phyloP scores from a whole-genome alignment of 2,888 invertebrate species.

The Sarcophaga variegata region DNA sequence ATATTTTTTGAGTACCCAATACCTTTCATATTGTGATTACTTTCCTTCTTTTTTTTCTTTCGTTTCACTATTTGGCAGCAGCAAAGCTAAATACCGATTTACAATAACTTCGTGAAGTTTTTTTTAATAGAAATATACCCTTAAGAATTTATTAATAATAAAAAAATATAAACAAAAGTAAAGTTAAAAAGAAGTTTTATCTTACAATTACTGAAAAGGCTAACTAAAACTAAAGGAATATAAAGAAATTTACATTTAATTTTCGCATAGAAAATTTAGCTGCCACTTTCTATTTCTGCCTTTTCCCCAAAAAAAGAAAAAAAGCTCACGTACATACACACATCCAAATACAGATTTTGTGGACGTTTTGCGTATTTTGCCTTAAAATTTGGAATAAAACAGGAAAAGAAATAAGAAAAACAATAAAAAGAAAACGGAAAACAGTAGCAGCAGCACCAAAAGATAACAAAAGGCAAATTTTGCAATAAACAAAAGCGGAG shows the following conservation, averaged over 20 bases:
- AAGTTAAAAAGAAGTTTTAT: background rate
- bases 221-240: background rate
- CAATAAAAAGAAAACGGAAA: slow-evolving; percentile 29
- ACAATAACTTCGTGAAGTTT: slow-evolving; percentile 57
- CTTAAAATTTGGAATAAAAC: slow-evolving; percentile 39
- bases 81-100: slow-evolving; percentile 55
- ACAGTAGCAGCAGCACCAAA: background rate
- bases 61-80: slow-evolving; percentile 36
- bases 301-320: background rate
- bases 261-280: slow-evolving; percentile 42
- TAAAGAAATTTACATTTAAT: slow-evolving; percentile 15
- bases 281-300: slow-evolving; percentile 49
- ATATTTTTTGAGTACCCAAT: too few relatives aligned
- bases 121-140: slow-evolving; percentile 20
- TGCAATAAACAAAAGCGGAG: slow-evolving; percentile 64
- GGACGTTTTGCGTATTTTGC: slow-evolving; percentile 50
- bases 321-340: slow-evolving; percentile 13
- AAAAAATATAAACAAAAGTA: slow-evolving; percentile 11
- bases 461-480: slow-evolving; percentile 62
- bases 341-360: slow-evolving; percentile 14
- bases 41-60: background rate
- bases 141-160: slow-evolving; percentile 26
- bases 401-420: slow-evolving; percentile 52
- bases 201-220: slow-evolving; percentile 7
- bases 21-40: too few relatives aligned